Base-by-base conservation (phyloP, 2,888 invertebrate species). In the Thymelicus acteon region DNA sequence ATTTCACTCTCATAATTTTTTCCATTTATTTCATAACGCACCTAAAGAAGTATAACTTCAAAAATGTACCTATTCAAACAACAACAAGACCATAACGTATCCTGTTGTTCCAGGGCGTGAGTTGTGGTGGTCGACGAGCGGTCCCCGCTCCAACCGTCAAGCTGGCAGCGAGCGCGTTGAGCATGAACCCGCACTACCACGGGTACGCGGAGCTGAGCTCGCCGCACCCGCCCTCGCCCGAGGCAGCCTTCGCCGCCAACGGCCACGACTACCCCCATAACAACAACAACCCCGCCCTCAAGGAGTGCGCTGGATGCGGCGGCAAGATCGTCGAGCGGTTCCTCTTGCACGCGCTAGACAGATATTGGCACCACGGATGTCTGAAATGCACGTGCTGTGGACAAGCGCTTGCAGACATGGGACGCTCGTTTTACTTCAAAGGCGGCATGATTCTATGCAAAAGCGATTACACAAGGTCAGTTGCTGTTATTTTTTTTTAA, bases 331-430 rank as follows among this genome's bases (percentile, higher is more conserved):
- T 97, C 82, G 98, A 98, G 95, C 95, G 98, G 91, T 98, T 97
- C 94, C 96, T 98, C 78, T 95, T 98, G 77, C 97, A 97, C 93
- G 98, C 98, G 80, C 95, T 98, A 88, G 98, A 98, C 95, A 95
- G 98, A 90, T 98, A 98, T 94, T 98, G 98, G 98, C 98, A 98
- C 94, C 98, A 98, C 94, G 96, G 96, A 81, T 98, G 98, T 92
- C 95, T 98, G 83, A 98, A 98, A 94, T 98, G 98, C 95, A 96
- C 97, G 85, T 97, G 97, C 93, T 98, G 98, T 91, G 96, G 96
- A 78, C 97, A 97, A 77, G 96, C 97, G 88, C 95, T 98, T 79
- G 98, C 98, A 83, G 98, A 98, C 89, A 96, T 98, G 90, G 98
- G 98, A 75, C 95, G 96, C 77, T 97, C 98, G 85, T 98, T 98